Conservation (phyloP, 2,888 invertebrate genomes). For the Sepiola atlantica region DNA sequence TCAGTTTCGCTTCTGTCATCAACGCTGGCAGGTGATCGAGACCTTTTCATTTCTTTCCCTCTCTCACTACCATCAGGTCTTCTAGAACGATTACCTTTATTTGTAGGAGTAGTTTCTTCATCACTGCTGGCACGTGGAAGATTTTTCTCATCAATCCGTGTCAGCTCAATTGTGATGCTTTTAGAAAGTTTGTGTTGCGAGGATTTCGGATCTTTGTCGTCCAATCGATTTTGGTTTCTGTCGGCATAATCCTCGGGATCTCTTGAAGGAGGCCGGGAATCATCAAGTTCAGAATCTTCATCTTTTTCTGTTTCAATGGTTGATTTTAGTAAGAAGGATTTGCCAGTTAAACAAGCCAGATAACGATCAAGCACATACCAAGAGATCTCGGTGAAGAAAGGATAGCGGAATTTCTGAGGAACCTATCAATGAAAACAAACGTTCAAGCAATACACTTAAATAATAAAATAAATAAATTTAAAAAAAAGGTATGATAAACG, state of each 20-base stretch:
- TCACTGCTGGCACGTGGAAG: conserved; percentile 55
- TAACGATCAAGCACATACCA: conserved; percentile 98
- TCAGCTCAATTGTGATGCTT: conserved; percentile 65
- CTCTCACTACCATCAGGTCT: background rate
- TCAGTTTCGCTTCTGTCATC: conserved; percentile 51
- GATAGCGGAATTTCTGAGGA: conserved; percentile 96
- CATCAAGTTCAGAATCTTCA: conserved; percentile 56
- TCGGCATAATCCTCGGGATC: conserved; percentile 55
- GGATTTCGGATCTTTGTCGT: conserved; percentile 49
- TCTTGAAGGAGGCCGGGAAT: conserved; percentile 56
- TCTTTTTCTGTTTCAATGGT: conserved; percentile 57
- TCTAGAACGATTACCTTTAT: background rate
- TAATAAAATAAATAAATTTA: background rate
- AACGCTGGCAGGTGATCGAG: conserved; percentile 43
- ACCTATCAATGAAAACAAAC: conserved; percentile 79
- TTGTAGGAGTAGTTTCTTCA: conserved; percentile 50
- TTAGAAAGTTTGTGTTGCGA: conserved; percentile 60
- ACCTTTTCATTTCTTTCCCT: conserved; percentile 23
- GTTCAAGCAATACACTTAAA: background rate
- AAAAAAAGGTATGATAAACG: too few relatives aligned
- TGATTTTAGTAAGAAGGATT: conserved; percentile 61
- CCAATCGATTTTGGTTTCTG: conserved; percentile 51
- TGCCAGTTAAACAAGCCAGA: conserved; percentile 88
- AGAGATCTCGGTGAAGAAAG: conserved; percentile 97
- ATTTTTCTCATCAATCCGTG: conserved; percentile 61